Evolutionary conservation across 2,888 invertebrate genomes (phyloP), one percentile per base, ranked within the genome.

Genomic region (Lithophane semibrunnea): DNA sequence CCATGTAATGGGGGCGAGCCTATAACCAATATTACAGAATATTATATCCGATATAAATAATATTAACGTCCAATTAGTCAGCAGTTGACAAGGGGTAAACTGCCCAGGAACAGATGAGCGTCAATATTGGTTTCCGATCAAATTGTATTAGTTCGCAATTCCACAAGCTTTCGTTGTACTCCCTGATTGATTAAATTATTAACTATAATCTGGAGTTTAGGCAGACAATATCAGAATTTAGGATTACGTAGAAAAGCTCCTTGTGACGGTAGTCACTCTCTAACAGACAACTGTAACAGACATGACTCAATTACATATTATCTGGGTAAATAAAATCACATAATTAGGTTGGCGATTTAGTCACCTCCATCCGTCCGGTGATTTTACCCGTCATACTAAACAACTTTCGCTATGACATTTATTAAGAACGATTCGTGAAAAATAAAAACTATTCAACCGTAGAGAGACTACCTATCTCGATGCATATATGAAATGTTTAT

Each of bases 61-160:
- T 52, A 75, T 67, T 79, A 63, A 71, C 73, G 49, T 86, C 47
- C 80, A 86, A 84, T 86, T 86, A 86, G 73, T 69, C 58, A 79
- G 63, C 64, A 67, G 42, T 80, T 73, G 73, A 75, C 73, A 72
- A 54, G 73, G 76, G 80, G 49, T 58, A 65, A 61, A 52, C 29
- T 64, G 64, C 18, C 66, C 60, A 67, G 29, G 63, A 72, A 72
- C 67, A 65, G 67, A 77, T 74, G 65, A 73, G 63, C 61, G 65
- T 29, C 42, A 69, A 69, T 75, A 80, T 82, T 80, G 66, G 69
- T 13, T 10, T 24, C 37, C 44, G 52, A 82, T 79, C 73, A 82
- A 82, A 87, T 80, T 86, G 56, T 77, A 77, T 83, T 70, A 68
- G 73, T 77, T 72, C 64, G 47, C 24, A 60, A 76, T 82, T 69